phyloP scores from a whole-genome alignment of 2,797 vertebrate species.

The Hydrocynus forskahlii region DNA sequence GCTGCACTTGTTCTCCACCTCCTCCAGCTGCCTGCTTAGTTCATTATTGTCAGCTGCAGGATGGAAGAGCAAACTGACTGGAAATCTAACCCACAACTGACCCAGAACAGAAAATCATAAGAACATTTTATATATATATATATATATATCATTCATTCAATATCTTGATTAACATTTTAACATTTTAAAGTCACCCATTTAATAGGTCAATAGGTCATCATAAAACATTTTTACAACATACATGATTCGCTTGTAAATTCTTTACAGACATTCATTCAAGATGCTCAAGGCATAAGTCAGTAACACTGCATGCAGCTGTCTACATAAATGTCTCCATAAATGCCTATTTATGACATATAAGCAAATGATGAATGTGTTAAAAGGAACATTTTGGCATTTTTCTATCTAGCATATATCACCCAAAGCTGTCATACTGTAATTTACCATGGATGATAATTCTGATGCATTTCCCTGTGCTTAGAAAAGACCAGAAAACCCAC shows the following conservation, averaged over 20 bases:
- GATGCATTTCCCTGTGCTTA: background rate
- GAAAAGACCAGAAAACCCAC: too few species aligned
- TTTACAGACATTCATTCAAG: background rate
- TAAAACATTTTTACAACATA: background rate
- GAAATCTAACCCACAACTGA: background rate
- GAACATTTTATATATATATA: too few species aligned
- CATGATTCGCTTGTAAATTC: background rate
- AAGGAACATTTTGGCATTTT: background rate
- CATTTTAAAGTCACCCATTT: background rate
- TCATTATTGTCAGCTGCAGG: conserved; percentile 80
- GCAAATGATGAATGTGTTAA: background rate
- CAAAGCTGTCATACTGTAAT: background rate
- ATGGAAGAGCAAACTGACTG: conserved; percentile 26
- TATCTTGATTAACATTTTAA: background rate
- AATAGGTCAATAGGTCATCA: background rate
- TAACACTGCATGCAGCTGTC: background rate
- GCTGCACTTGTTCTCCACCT: conserved; percentile 72
- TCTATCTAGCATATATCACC: background rate
- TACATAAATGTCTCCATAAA: background rate
- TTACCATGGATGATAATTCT: background rate
- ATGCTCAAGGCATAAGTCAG: background rate
- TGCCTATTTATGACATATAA: background rate
- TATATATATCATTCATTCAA: background rate
- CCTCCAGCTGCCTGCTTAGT: conserved; percentile 76
- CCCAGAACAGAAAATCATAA: background rate